phyloP scores from a whole-genome alignment of 2,888 invertebrate genomes.

The Hermaeophaga mercurialis region DNA sequence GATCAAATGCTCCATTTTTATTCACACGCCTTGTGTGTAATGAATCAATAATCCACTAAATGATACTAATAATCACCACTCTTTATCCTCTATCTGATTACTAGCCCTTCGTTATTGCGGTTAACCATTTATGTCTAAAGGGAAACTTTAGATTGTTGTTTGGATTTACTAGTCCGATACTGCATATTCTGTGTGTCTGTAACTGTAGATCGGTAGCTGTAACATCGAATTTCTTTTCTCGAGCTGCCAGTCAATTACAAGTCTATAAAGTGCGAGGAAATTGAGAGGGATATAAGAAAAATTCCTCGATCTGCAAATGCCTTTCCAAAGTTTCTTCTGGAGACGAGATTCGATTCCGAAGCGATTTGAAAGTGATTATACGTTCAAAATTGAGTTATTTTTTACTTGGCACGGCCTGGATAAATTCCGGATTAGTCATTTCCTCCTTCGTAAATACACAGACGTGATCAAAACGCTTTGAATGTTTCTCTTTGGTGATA shows the following conservation, averaged over 20 bases:
- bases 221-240: conserved; percentile 36
- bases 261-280: conserved; percentile 49
- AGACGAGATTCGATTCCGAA: conserved; percentile 38
- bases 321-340: conserved; percentile 37
- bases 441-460: conserved; percentile 25
- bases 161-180: not conserved
- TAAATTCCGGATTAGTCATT: conserved; percentile 25
- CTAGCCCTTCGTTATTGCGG: no score
- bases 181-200: not conserved
- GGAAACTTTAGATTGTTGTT: no score
- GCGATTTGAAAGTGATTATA: conserved; percentile 36
- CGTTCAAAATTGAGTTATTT: conserved; percentile 35
- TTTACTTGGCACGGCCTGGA: conserved; percentile 24
- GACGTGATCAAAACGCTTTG: conserved; percentile 23
- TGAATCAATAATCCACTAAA: no score
- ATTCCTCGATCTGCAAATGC: conserved; percentile 42
- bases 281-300: conserved; percentile 45
- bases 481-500: conserved; percentile 21
- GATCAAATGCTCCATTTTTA: no score
- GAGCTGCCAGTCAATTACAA: conserved; percentile 48
- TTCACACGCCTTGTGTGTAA: no score
- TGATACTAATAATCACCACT: no score
- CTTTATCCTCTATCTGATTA: no score
- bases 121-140: no score
- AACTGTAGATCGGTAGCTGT: conserved; percentile 22